These are phyloP conservation scores for Nettapus auritus DNA, from an alignment of 2,113 vertebrate genomes.

Conservation along the genomic window DNA sequence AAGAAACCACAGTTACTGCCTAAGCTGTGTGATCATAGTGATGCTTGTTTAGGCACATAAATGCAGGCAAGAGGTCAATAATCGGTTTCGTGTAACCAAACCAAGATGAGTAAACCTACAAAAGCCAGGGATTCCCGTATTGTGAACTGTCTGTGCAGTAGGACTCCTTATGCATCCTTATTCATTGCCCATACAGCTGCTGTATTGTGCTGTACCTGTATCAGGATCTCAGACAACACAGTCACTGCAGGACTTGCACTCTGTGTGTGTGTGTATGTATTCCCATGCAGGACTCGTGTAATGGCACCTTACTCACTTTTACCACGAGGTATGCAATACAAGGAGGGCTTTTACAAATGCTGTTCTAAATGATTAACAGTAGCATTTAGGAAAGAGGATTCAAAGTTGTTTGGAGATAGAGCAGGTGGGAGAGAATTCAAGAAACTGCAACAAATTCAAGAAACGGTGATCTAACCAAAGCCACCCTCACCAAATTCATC, in stretches of 20 bases:
- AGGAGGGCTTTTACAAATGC: neutral
- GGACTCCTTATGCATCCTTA: neutral
- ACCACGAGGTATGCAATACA: neutral
- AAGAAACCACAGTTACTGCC: neutral
- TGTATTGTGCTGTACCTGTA: neutral
- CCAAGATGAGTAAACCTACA: neutral
- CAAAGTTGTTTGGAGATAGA: neutral
- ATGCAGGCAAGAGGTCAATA: neutral
- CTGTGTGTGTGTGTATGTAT: neutral
- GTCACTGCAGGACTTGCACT: neutral
- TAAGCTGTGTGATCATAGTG: fast-evolving
- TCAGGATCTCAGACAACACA: neutral
- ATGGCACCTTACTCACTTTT: neutral
- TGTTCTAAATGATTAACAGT: neutral
- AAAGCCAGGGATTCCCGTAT: neutral
- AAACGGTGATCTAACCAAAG: neutral
- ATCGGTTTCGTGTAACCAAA: neutral
- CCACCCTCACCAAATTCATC: neutral
- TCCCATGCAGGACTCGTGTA: neutral
- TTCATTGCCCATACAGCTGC: neutral
- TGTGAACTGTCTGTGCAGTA: neutral
- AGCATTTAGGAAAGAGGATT: neutral
- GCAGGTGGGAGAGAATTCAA: neutral
- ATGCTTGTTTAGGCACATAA: neutral
- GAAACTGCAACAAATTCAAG: neutral